Conservation (phyloP, 2,888 invertebrate genomes). For the Drosophila mimica region DNA sequence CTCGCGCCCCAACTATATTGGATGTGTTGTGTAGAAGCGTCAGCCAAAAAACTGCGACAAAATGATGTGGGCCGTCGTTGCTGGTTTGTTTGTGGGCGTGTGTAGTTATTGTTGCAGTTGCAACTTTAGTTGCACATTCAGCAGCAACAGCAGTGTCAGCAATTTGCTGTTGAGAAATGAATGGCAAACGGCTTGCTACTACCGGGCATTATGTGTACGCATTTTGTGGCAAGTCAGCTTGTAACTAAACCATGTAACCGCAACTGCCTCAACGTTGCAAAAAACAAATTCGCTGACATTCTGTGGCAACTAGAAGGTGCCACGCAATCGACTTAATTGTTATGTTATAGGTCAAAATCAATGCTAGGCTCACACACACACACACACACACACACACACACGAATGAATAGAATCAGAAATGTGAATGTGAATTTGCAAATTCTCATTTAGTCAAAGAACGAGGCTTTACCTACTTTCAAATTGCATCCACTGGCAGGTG, state of each 20-base stretch:
- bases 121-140: slow-evolving; percentile 80
- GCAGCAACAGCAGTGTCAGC: slow-evolving; percentile 52
- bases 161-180: slow-evolving; percentile 61
- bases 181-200: slow-evolving; percentile 56
- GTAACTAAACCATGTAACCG: slow-evolving; percentile 21
- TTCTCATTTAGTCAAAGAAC: slow-evolving; percentile 23
- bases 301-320: slow-evolving; percentile 64
- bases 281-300: slow-evolving; percentile 44
- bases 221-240: slow-evolving; percentile 72
- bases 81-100: slow-evolving; percentile 31
- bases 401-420: neutral
- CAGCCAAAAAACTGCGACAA: slow-evolving; percentile 70
- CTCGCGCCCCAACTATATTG: slow-evolving; percentile 25
- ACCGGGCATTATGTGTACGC: slow-evolving; percentile 60
- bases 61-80: slow-evolving; percentile 74
- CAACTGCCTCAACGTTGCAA: slow-evolving; percentile 59
- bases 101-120: slow-evolving; percentile 51
- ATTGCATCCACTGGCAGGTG: slow-evolving; percentile 22
- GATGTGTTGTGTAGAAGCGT: slow-evolving; percentile 44
- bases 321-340: slow-evolving; percentile 51
- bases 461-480: slow-evolving; percentile 25
- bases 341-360: slow-evolving; percentile 51
- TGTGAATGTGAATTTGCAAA: slow-evolving; percentile 2
- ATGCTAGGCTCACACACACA: slow-evolving; percentile 33
- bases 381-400: neutral